A percentile compares a stretch with the other conserved stretches of the same genome.
Evolutionary conservation across 2,113 vertebrate genomes (phyloP).

Genomic region (Nothobranchius kuhntae): DNA sequence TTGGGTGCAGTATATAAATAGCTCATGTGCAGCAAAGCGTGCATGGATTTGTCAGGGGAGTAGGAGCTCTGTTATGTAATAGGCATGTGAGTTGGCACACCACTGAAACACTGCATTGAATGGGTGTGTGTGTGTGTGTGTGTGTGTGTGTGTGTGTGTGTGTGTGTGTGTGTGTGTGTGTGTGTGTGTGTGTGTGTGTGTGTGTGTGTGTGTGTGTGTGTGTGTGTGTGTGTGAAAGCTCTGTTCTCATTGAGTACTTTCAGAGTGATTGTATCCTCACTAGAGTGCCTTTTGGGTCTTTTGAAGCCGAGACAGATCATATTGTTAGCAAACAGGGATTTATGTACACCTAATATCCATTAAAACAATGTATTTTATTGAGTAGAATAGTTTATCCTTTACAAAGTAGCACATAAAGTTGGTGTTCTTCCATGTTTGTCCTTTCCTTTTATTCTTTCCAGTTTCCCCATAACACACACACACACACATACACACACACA

Average conservation of each 20-base stretch:
- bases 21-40: slow-evolving; percentile 77
- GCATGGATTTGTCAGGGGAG: slow-evolving; percentile 72
- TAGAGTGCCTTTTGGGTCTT: slow-evolving; percentile 48
- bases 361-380: background rate
- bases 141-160: slow-evolving; percentile 58
- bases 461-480: too few species aligned
- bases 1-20: slow-evolving; percentile 76
- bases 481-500: too few species aligned
- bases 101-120: slow-evolving; percentile 68
- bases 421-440: too few species aligned
- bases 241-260: slow-evolving; percentile 67
- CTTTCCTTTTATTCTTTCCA: too few species aligned
- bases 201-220: slow-evolving; percentile 40
- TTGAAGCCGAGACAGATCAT: slow-evolving; percentile 47
- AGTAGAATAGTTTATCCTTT: too few species aligned
- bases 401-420: too few species aligned
- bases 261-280: slow-evolving; percentile 55
- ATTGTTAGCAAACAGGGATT: background rate
- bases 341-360: too few species aligned
- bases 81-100: slow-evolving; percentile 77
- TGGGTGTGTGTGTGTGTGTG: slow-evolving; percentile 56
- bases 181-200: slow-evolving; percentile 50
- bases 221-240: slow-evolving; percentile 57
- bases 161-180: slow-evolving; percentile 56
- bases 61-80: slow-evolving; percentile 79